A percentile compares a stretch with the other conserved stretches of the same genome.
phyloP scores from a whole-genome alignment of 2,888 invertebrate species.

The Didymodactylos carnosus region DNA sequence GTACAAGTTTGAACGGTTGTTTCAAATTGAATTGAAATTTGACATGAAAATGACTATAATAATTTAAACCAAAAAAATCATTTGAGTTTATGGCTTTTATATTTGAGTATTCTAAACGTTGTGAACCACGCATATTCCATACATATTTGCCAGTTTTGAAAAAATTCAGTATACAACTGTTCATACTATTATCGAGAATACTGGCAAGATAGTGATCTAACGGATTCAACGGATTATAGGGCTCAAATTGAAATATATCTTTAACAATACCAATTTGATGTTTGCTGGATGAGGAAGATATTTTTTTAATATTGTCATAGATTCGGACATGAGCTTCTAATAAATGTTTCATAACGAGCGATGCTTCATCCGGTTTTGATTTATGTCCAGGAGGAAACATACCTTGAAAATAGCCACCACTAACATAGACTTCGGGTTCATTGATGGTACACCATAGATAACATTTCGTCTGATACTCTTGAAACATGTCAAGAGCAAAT shows the following conservation, averaged over 20 bases:
- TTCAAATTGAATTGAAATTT: slow-evolving; percentile 12
- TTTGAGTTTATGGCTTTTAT: background rate
- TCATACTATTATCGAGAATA: background rate
- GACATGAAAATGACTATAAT: slow-evolving; percentile 39
- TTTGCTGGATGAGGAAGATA: background rate
- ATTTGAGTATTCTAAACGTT: background rate
- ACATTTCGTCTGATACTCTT: background rate
- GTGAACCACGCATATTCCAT: background rate
- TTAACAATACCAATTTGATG: background rate
- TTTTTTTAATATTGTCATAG: background rate
- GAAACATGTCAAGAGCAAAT: background rate
- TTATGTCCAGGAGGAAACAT: background rate
- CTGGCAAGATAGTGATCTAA: background rate
- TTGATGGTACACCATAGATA: background rate
- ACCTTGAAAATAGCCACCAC: background rate
- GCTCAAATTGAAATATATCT: background rate
- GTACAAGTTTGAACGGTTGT: background rate
- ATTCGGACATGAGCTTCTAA: background rate
- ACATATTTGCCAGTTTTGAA: background rate
- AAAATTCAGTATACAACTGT: background rate
- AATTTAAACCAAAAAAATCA: slow-evolving; percentile 51
- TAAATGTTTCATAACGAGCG: background rate
- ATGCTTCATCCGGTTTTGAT: background rate
- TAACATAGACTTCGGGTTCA: background rate
- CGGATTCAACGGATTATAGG: background rate